These are phyloP conservation scores for Papilio dardanus DNA, from an alignment of 1,140 invertebrate species.

Conservation along the genomic window DNA sequence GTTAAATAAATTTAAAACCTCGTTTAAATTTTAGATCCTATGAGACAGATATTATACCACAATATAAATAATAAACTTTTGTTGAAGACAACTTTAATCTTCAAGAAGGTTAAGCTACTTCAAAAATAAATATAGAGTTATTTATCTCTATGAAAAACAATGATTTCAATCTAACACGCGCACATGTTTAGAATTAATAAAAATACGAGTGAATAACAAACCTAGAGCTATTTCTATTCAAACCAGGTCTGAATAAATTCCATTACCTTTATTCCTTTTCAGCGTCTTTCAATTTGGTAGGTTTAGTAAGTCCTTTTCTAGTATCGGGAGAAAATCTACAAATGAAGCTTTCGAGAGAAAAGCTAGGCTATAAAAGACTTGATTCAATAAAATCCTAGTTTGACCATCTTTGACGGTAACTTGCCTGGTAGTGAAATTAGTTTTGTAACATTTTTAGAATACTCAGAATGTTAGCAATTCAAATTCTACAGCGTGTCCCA, in stretches of 20 bases:
- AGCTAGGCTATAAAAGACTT: not conserved
- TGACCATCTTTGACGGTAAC: too few species aligned
- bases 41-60: not conserved
- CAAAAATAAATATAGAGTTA: not conserved
- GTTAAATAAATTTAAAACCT: not conserved
- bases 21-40: not conserved
- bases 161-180: not conserved
- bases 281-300: not conserved
- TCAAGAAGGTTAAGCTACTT: not conserved
- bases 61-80: not conserved
- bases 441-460: too few species aligned
- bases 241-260: not conserved
- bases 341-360: not conserved
- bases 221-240: not conserved
- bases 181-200: constrained; percentile 8
- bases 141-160: not conserved
- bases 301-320: too few species aligned
- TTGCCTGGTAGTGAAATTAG: too few species aligned
- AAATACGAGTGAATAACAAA: not conserved
- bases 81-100: not conserved
- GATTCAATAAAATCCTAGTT: too few species aligned
- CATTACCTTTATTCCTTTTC: not conserved
- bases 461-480: too few species aligned
- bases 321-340: not conserved
- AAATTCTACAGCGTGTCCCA: too few species aligned